Conservation (phyloP, 2,113 vertebrate genomes). For the Heterotis niloticus region DNA sequence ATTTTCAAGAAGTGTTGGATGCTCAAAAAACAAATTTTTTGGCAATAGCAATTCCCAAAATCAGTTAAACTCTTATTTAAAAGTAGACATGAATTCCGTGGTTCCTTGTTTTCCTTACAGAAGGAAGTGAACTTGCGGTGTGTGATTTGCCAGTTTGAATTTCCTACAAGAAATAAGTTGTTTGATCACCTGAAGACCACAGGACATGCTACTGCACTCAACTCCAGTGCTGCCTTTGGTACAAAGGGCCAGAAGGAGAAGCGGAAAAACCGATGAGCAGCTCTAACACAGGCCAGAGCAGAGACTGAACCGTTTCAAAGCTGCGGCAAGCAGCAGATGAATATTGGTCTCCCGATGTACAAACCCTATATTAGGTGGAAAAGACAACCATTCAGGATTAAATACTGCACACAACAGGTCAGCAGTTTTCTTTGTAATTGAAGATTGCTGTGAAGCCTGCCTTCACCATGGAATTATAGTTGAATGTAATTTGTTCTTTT, state of each 20-base stretch:
- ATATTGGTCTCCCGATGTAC: too few species aligned
- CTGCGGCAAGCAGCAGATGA: too few species aligned
- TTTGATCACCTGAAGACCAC: constrained; percentile 89
- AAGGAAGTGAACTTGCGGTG: constrained; percentile 70
- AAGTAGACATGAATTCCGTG: background rate
- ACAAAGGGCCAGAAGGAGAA: constrained; percentile 79
- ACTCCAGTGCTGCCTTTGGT: constrained; percentile 43
- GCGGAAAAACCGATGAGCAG: constrained; percentile 72
- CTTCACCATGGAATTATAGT: too few species aligned
- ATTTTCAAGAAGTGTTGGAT: background rate
- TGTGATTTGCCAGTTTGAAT: constrained; percentile 74
- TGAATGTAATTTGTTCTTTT: too few species aligned
- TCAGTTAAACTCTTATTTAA: too few species aligned
- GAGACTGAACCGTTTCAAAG: too few species aligned
- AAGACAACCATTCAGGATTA: too few species aligned
- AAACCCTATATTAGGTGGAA: too few species aligned
- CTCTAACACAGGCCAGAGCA: background rate
- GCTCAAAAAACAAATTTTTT: background rate
- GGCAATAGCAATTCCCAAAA: background rate
- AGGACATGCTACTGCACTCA: constrained; percentile 73
- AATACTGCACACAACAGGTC: too few species aligned
- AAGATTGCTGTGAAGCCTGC: too few species aligned
- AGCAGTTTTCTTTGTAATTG: too few species aligned
- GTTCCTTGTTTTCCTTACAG: constrained; percentile 48
- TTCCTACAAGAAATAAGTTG: constrained; percentile 88